Evolutionary conservation across 2,113 vertebrate genomes (phyloP).

Genomic region (Nymphicus hollandicus): DNA sequence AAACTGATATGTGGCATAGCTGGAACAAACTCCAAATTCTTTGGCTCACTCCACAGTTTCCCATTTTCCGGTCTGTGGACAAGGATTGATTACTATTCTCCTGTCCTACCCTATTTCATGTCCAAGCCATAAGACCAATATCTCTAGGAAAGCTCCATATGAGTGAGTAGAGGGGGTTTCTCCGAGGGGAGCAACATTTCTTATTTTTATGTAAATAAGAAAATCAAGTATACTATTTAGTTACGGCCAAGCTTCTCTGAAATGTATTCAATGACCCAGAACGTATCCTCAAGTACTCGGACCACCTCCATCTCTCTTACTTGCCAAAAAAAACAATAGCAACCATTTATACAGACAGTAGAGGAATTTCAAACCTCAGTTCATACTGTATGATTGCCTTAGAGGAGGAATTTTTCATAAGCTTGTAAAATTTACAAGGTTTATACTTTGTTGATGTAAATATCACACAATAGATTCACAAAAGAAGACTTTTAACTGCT

Average conservation of each 20-base stretch:
- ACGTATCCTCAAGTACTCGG: background rate
- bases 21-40: background rate
- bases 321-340: background rate
- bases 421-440: background rate
- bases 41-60: background rate
- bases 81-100: background rate
- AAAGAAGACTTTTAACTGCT: background rate
- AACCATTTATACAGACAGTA: background rate
- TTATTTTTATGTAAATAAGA: background rate
- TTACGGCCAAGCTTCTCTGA: background rate
- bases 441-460: background rate
- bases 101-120: background rate
- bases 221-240: background rate
- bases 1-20: background rate
- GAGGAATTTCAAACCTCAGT: background rate
- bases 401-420: background rate
- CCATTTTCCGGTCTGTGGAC: background rate
- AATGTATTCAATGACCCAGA: background rate
- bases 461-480: background rate
- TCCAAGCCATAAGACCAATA: background rate
- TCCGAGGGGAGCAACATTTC: background rate
- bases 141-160: background rate
- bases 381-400: background rate
- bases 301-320: background rate
- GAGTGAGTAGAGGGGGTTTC: background rate